phyloP scores from a whole-genome alignment of 2,113 vertebrate genomes.

The Telmatochromis bifrenatus region DNA sequence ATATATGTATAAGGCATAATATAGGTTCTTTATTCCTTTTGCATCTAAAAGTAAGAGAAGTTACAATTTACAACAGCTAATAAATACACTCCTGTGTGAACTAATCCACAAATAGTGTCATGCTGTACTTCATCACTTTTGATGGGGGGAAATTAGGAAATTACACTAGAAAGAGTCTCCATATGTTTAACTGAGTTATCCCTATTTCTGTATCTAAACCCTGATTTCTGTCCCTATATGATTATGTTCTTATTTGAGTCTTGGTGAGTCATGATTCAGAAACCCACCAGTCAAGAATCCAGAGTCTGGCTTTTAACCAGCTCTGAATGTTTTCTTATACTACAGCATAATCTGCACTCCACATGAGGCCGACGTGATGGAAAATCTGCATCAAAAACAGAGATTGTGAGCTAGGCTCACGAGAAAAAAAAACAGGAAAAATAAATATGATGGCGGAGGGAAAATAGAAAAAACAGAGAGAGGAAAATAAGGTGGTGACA shows the following conservation, averaged over 20 bases:
- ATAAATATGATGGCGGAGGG: not conserved
- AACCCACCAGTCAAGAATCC: not conserved
- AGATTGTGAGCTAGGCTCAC: not conserved
- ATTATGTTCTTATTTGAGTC: not conserved
- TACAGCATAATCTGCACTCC: not conserved
- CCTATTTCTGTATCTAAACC: not conserved
- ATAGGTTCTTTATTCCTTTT: not conserved
- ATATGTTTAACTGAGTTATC: not conserved
- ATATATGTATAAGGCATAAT: accelerated
- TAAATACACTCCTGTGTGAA: not conserved
- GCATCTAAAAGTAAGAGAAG: not conserved
- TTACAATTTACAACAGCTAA: not conserved
- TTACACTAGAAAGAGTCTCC: not conserved
- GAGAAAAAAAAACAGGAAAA: not conserved
- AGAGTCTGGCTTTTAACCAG: not conserved
- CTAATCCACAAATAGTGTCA: not conserved
- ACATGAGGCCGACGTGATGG: not conserved
- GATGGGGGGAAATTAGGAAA: not conserved
- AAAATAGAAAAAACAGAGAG: not conserved
- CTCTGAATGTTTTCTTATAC: not conserved
- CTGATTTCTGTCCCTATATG: not conserved
- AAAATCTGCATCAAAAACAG: not conserved
- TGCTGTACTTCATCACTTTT: not conserved
- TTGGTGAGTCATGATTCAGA: not conserved
- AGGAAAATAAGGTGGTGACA: not conserved